These are phyloP conservation scores for Platerodrilus igneus DNA, from an alignment of 2,888 invertebrate genomes.

Conservation along the genomic window DNA sequence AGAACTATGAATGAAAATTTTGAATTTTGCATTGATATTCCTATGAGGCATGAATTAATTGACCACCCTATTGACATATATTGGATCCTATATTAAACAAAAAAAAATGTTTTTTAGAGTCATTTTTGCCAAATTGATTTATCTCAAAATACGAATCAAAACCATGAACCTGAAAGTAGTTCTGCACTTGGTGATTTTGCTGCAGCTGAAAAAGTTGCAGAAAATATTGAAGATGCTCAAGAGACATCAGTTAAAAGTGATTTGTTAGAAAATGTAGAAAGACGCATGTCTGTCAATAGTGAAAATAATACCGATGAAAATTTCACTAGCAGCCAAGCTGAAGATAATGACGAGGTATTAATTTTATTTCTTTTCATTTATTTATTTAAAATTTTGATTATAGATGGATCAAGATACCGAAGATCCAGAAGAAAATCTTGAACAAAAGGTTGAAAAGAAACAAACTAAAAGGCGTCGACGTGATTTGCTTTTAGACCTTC, in stretches of 20 bases:
- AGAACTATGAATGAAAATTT: too few species aligned
- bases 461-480: constrained; percentile 57
- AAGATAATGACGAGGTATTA: constrained; percentile 43
- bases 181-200: constrained; percentile 17
- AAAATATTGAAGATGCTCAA: constrained; percentile 14
- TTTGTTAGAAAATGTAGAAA: constrained; percentile 34
- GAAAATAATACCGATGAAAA: constrained; percentile 38
- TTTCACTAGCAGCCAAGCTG: constrained; percentile 41
- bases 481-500: constrained; percentile 65
- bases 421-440: constrained; percentile 41
- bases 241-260: constrained; percentile 46
- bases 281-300: constrained; percentile 42
- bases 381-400: constrained; percentile 17
- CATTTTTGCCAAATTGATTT: constrained; percentile 45
- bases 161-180: constrained; percentile 16
- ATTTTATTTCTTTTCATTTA: constrained; percentile 1
- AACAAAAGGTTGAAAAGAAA: constrained; percentile 36
- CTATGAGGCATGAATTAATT: constrained; percentile 7
- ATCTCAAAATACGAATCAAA: constrained; percentile 42
- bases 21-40: too few species aligned
- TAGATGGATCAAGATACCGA: constrained; percentile 43
- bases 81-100: not conserved
- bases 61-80: constrained; percentile 4
- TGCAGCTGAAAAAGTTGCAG: constrained; percentile 22
- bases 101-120: constrained; percentile 40